A percentile compares a stretch with the other conserved stretches of the same genome.
These are phyloP conservation scores for Drosophila chauvacae DNA, from an alignment of 1,140 invertebrate genomes.

Conservation along the genomic window DNA sequence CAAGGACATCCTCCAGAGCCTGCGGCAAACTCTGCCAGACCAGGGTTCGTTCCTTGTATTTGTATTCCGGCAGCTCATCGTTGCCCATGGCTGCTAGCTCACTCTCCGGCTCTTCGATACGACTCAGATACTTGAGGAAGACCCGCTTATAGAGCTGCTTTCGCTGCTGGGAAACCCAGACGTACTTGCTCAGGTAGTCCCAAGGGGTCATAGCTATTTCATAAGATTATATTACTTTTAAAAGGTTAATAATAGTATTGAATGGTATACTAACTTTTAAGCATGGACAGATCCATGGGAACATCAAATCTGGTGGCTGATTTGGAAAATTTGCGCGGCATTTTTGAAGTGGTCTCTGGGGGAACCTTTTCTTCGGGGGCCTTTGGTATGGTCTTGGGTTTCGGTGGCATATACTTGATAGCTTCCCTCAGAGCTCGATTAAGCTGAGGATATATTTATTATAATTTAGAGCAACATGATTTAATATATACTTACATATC, in stretches of 20 bases:
- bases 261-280: constrained; percentile 84
- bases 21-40: constrained; percentile 61
- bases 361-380: constrained; percentile 51
- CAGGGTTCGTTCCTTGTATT: constrained; percentile 73
- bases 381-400: constrained; percentile 52
- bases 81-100: constrained; percentile 40
- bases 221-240: neutral
- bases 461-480: neutral
- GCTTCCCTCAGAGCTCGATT: constrained; percentile 76
- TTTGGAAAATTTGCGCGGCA: constrained; percentile 87
- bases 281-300: constrained; percentile 86
- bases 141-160: constrained; percentile 86
- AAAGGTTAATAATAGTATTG: neutral
- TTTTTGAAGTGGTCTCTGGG: constrained; percentile 65
- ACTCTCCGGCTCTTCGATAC: constrained; percentile 63
- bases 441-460: constrained; percentile 38
- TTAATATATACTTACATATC: constrained; percentile 65
- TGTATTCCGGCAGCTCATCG: constrained; percentile 65
- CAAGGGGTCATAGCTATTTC: constrained; percentile 86
- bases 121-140: constrained; percentile 72
- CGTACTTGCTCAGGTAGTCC: constrained; percentile 86
- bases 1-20: constrained; percentile 77
- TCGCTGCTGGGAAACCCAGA: constrained; percentile 86
- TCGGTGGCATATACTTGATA: constrained; percentile 73
- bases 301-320: constrained; percentile 88